A percentile compares a stretch with the other conserved stretches of the same genome.
Conservation (phyloP, 2,888 invertebrate species). For the Hydrotaea diabolus region DNA sequence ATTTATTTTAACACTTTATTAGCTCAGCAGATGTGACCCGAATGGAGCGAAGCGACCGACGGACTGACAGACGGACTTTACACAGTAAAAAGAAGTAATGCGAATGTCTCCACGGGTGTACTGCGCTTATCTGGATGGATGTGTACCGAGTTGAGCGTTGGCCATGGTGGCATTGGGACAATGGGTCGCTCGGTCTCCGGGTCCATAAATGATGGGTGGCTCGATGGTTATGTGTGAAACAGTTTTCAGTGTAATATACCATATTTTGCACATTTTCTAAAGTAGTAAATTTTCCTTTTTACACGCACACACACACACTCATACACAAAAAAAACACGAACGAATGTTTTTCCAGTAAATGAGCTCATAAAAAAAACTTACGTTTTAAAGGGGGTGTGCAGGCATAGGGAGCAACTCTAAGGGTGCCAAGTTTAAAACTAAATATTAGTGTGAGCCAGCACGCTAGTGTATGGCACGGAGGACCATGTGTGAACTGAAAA, state of each 20-base stretch:
- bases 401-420: neutral
- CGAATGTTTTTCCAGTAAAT: conserved; percentile 10
- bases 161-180: neutral
- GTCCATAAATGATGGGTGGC: neutral
- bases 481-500: conserved; percentile 1
- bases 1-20: conserved; percentile 66
- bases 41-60: conserved; percentile 14
- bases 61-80: neutral
- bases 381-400: neutral
- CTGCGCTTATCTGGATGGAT: conserved; percentile 13
- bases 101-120: conserved; percentile 7
- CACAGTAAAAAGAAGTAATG: neutral
- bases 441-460: neutral
- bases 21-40: conserved; percentile 61
- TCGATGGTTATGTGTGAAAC: conserved; percentile 3
- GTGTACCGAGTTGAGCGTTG: neutral
- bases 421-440: neutral
- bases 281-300: conserved; percentile 36
- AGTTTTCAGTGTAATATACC: conserved; percentile 19
- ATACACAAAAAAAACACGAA: neutral
- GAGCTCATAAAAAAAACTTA: conserved; percentile 21
- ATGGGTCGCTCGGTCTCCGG: neutral
- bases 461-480: neutral
- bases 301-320: neutral
- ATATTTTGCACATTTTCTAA: conserved; percentile 52